Base-by-base conservation (phyloP, 2,797 vertebrate species). In the Distichodus sexfasciatus region DNA sequence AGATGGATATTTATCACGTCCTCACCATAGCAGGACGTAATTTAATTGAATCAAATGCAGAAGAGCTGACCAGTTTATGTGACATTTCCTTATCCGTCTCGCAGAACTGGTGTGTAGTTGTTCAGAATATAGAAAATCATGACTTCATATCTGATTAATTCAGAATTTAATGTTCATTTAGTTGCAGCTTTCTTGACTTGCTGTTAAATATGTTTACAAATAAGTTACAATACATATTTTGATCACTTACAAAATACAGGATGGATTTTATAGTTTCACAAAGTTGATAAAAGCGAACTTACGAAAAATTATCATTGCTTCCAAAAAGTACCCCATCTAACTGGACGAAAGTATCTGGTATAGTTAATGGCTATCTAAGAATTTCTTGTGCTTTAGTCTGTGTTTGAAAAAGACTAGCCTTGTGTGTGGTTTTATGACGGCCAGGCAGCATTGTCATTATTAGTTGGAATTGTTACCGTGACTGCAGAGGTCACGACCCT, bases 401-500 rank as follows among this genome's bases (percentile, higher is more conserved):
- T 28, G 5, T 51, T 40, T 2, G 23, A 9, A 55, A 26, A 63
- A 47, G 21, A n/a, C 44, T 59, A 59, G 59, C 48, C 28, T 44
- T 31, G 3, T 5, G 11, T 28, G 33, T 12, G 40, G 36, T 54
- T 78, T 78, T 69, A 69, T 54, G 59, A 57, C 21, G 29, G n/a
- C 47, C 19, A 14, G 9, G 26, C 28, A 47, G 50, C n/a, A 57
- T 47, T 69, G 76, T 79, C 74, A 70, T 79, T 79, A 74, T 79
- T 58, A 76, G 71, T 40, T 59, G 4, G 62, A 65, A 67, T 66
- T 35, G 53, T 76, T 79, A 53, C 71, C 12, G 64, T 43, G 64
- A 71, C 67, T 58, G 58, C 60, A 55, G 67, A 48, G 77, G 71
- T 74, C 67, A 11, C 17, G 77, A 79, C 71, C 71, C 69, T 36